Evolutionary conservation across 37 sponge, comb jelly and placozoan genomes (phyloP).

Genomic region (Theonella swinhoei): DNA sequence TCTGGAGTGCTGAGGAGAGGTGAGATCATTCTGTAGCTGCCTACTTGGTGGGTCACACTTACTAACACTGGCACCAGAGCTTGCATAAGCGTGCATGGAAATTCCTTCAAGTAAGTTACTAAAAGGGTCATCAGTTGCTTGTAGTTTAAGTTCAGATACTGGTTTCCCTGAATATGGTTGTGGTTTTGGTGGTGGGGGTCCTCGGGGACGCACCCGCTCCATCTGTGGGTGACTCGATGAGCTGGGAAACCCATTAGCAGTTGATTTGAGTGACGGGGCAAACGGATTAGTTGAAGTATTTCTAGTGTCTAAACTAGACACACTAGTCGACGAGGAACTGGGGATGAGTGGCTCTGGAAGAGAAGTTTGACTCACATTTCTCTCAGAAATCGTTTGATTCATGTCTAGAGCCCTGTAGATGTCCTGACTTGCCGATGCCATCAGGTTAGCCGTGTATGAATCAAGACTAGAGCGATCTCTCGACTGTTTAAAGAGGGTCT

Average conservation of each 20-base stretch:
- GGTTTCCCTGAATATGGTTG: constrained; percentile 15
- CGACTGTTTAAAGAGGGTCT: constrained; percentile 30
- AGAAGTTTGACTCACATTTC: background rate
- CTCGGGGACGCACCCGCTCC: background rate
- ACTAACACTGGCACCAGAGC: background rate
- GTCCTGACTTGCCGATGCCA: constrained; percentile 16
- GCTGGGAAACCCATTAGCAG: background rate
- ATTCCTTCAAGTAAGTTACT: background rate
- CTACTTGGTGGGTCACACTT: background rate
- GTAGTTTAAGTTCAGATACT: background rate
- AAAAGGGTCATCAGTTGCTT: background rate
- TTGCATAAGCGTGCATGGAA: background rate
- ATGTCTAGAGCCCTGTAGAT: constrained; percentile 10
- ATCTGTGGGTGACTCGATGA: background rate
- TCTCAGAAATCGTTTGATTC: background rate
- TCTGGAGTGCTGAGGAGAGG: background rate
- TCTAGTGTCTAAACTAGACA: background rate
- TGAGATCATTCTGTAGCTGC: too few relatives aligned
- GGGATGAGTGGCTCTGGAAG: constrained; percentile 12
- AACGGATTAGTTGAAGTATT: background rate
- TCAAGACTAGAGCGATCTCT: background rate
- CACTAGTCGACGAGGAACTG: background rate
- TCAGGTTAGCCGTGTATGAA: background rate
- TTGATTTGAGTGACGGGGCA: background rate
- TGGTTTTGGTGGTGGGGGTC: constrained; percentile 13